Evolutionary conservation across 2,113 vertebrate genomes (phyloP), one percentile per base, ranked within the genome.

Genomic region (Blennius ocellaris): DNA sequence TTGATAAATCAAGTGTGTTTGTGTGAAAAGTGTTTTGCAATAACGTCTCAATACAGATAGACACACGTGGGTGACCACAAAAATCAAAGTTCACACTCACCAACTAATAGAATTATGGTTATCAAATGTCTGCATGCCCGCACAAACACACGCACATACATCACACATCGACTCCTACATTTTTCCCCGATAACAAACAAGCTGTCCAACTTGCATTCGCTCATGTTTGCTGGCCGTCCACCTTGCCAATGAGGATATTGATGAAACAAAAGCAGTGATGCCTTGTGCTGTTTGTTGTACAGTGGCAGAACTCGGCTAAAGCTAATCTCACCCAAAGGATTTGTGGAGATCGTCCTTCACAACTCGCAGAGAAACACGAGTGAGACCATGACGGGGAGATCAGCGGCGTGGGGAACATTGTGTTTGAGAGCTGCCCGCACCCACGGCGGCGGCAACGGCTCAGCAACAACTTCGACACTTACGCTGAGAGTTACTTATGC

Each of bases 391-490:
- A 66, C 65, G n/a, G 37, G 39, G 51, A 69, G 41, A 66, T 39
- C 63, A 52, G 10, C 47, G 2, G 30, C 11, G 64, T 50, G 70
- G 73, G 17, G 43, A 56, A 45, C 2, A 36, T 17, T 47, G 52
- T 63, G 67, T 51, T 48, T 30, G 49, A 8, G 36, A 81, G 43
- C 51, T 69, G 69, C 74, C 78, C 75, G 67, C 74, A 52, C 57
- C 54, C 52, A 57, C 70, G 9, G 8, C 3, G 38, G 63, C 69
- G 2, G 44, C 45, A 74, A 79, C 78, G 71, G 58, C 76, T 73
- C 69, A 70, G 41, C 56, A 60, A 44, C 5, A 55, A 64, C 43
- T 66, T 65, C 63, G 67, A 82, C 80, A 70, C 76, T 39, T 21
- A 64, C 60, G 60, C 47, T 12, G 8, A 63, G 57, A 69, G 44